A percentile compares a stretch with the other conserved stretches of the same genome.
Conservation (phyloP, 2,888 invertebrate species). For the Nezara viridula region DNA sequence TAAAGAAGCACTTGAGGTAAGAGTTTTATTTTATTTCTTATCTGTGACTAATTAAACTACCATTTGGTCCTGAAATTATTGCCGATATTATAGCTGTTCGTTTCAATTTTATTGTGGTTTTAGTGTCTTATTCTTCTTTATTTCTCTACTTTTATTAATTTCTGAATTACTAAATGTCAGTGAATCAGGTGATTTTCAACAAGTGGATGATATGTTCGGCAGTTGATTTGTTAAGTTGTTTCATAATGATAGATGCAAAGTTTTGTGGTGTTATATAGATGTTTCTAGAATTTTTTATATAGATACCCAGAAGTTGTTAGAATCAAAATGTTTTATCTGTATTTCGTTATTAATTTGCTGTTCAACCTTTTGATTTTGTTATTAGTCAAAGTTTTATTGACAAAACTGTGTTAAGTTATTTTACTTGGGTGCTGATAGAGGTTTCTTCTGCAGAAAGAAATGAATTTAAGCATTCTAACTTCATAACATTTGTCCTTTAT, state of each 20-base stretch:
- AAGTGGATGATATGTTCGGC: not conserved
- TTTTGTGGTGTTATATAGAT: not conserved
- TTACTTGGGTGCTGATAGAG: not conserved
- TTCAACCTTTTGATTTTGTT: not conserved
- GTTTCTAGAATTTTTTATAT: not conserved
- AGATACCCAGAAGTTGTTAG: not conserved
- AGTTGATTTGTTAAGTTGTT: not conserved
- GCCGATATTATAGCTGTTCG: not conserved
- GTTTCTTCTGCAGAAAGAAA: not conserved
- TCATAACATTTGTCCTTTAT: not conserved
- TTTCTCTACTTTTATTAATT: not conserved
- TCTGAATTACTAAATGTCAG: not conserved
- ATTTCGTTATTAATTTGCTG: not conserved
- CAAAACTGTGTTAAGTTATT: not conserved
- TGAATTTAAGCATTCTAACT: not conserved
- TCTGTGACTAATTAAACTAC: not conserved
- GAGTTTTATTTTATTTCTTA: slow-evolving; percentile 61
- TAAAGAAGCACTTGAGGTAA: slow-evolving; percentile 91
- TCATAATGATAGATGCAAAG: not conserved
- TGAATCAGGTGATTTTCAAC: not conserved
- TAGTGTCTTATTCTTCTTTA: not conserved
- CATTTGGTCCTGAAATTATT: not conserved
- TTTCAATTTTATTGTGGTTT: not conserved
- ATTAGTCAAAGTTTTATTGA: not conserved
- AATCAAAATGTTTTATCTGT: not conserved